A percentile compares a stretch with the other conserved stretches of the same genome.
These are phyloP conservation scores for Lithosia quadra DNA, from an alignment of 2,888 invertebrate genomes.

Conservation along the genomic window DNA sequence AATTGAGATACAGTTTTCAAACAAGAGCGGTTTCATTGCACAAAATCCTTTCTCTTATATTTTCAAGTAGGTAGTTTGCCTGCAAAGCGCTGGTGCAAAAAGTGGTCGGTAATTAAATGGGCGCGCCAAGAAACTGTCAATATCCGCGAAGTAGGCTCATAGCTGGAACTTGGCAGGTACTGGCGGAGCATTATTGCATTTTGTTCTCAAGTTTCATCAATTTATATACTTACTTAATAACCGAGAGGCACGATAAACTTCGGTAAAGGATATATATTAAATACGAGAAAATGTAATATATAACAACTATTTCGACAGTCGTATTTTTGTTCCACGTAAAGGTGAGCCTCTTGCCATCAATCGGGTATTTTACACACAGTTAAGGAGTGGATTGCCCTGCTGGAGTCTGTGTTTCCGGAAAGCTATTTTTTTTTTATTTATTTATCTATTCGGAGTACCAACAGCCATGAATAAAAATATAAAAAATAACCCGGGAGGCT, in stretches of 20 bases:
- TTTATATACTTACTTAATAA: neutral
- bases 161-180: constrained; percentile 59
- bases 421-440: too few species aligned
- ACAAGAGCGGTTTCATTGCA: neutral
- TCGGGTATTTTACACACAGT: too few species aligned
- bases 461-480: too few species aligned
- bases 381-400: too few species aligned
- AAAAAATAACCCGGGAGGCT: too few species aligned
- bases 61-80: constrained; percentile 4
- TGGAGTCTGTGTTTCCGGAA: too few species aligned
- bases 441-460: too few species aligned
- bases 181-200: constrained; percentile 24
- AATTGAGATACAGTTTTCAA: neutral
- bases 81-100: constrained; percentile 56
- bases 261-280: too few species aligned
- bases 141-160: constrained; percentile 57
- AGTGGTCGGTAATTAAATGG: constrained; percentile 70
- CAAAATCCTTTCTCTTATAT: neutral
- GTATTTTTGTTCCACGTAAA: too few species aligned
- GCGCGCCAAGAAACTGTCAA: constrained; percentile 75
- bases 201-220: neutral
- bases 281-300: too few species aligned
- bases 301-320: too few species aligned
- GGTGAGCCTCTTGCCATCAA: too few species aligned
- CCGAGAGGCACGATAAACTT: neutral